Evolutionary conservation across 2,797 vertebrate genomes (phyloP).

Genomic region (Euthynnus affinis): DNA sequence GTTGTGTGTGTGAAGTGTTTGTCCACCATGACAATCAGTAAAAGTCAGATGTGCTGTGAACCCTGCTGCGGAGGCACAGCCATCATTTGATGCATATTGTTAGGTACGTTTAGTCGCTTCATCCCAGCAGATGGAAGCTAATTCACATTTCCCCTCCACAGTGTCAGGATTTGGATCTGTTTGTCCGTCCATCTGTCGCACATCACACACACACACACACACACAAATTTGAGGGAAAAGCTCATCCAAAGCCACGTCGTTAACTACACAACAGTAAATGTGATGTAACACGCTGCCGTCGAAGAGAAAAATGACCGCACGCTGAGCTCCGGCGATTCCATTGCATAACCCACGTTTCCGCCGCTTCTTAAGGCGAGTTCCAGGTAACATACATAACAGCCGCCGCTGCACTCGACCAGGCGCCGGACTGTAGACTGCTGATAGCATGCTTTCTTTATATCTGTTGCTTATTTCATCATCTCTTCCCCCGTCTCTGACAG

Average conservation of each 20-base stretch:
- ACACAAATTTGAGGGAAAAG: neutral
- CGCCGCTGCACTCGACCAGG: too few species aligned
- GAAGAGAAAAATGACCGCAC: neutral
- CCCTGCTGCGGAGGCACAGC: neutral
- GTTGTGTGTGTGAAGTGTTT: neutral
- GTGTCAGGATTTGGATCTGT: slow-evolving; percentile 38
- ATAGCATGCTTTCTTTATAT: neutral
- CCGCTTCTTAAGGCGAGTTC: too few species aligned
- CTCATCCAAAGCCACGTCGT: neutral
- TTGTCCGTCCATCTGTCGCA: slow-evolving; percentile 54
- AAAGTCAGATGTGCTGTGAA: neutral
- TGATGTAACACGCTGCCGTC: neutral
- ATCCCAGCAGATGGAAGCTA: slow-evolving; percentile 44
- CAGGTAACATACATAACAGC: too few species aligned
- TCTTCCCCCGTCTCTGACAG: neutral
- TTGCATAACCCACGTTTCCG: too few species aligned
- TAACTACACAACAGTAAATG: slow-evolving; percentile 1
- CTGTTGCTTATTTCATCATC: neutral
- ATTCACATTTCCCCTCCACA: slow-evolving; percentile 20
- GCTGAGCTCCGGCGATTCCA: too few species aligned
- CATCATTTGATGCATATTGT: slow-evolving; percentile 4
- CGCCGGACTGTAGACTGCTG: too few species aligned
- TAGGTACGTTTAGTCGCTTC: slow-evolving; percentile 15
- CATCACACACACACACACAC: slow-evolving; percentile 13
- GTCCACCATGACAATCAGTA: neutral